A percentile compares a stretch with the other conserved stretches of the same genome.
These are phyloP conservation scores for Megastigmus dorsalis DNA, from an alignment of 2,888 invertebrate species.

Conservation along the genomic window DNA sequence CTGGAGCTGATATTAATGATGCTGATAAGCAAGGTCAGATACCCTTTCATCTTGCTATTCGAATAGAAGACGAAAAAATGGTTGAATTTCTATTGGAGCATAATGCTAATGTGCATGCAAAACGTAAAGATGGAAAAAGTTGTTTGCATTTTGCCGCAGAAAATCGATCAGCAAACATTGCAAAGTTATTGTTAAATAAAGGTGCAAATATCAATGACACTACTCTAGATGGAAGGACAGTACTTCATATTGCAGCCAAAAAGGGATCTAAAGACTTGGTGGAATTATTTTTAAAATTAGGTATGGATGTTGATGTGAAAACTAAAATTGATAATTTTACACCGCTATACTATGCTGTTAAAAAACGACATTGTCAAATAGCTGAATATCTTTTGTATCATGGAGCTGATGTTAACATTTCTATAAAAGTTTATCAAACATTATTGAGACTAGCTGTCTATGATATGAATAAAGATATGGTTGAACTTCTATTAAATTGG, in stretches of 20 bases:
- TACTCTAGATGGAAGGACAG: conserved; percentile 34
- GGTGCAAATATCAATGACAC: conserved; percentile 35
- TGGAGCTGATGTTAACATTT: conserved; percentile 46
- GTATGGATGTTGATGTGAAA: conserved; percentile 47
- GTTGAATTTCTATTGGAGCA: conserved; percentile 45
- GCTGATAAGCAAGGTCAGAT: conserved; percentile 43
- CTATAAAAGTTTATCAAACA: conserved; percentile 45
- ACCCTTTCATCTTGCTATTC: conserved; percentile 46
- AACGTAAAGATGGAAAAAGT: conserved; percentile 44
- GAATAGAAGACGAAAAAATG: conserved; percentile 46
- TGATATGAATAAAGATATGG: conserved; percentile 51
- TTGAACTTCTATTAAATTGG: conserved; percentile 49
- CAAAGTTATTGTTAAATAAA: conserved; percentile 36
- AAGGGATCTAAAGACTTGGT: conserved; percentile 46
- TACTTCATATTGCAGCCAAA: conserved; percentile 48
- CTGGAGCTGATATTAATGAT: conserved; percentile 50
- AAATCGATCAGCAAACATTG: conserved; percentile 37
- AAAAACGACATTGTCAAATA: conserved; percentile 46
- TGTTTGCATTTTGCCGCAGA: conserved; percentile 51
- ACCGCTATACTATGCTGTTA: conserved; percentile 48
- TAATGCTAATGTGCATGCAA: conserved; percentile 36
- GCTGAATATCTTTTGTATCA: conserved; percentile 48
- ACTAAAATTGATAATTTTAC: conserved; percentile 44
- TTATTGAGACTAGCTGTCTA: conserved; percentile 48
- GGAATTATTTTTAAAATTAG: conserved; percentile 47